Base-by-base conservation (phyloP, 2,797 vertebrate genomes). In the Sparus aurata region DNA sequence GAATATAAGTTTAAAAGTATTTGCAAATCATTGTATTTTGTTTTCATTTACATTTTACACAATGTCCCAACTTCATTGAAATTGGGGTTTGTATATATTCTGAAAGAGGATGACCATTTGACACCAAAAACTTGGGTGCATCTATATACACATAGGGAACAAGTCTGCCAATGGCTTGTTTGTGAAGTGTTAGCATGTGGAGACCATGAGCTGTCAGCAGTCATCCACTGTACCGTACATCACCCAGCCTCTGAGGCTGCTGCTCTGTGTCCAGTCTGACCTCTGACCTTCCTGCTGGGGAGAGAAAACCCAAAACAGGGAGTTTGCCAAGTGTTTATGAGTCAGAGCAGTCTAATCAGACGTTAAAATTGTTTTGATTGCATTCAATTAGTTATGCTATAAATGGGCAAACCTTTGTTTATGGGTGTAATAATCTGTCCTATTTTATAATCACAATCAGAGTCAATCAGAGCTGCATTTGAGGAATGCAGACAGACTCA, bases 321-420 rank as follows among this genome's bases (percentile, higher is more conserved):
- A 54, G 15, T 41, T 22, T 69, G 43, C 71, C 52, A 58, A 71
- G 23, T 53, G 27, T 73, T 49, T 64, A 17, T 20, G 62, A 65
- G 61, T 58, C 70, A 5, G 7, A 46, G 57, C 23, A 11, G 22
- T 46, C 41, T 23, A 64, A 75, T 81, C 67, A 79, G 68, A 64
- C 38, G 61, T 50, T 50, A 20, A 67, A 75, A 68, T 16, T 45
- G 4, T 61, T 62, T 49, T 73, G 84, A 83, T 83, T 74, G 69
- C 38, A 25, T 80, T 66, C 34, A 64, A 82, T 77, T 53, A 62
- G 53, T 65, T 55, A 4, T 30, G 47, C 54, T 34, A 12, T 54
- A 20, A 71, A 73, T 69, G 63, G 54, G 73, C 46, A 66, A 64
- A 73, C 79, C 60, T 79, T 52, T 65, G 55, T 77, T 60, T 52